These are phyloP conservation scores for Poeciliopsis presidionis DNA, from an alignment of 2,797 vertebrate genomes.

Conservation along the genomic window DNA sequence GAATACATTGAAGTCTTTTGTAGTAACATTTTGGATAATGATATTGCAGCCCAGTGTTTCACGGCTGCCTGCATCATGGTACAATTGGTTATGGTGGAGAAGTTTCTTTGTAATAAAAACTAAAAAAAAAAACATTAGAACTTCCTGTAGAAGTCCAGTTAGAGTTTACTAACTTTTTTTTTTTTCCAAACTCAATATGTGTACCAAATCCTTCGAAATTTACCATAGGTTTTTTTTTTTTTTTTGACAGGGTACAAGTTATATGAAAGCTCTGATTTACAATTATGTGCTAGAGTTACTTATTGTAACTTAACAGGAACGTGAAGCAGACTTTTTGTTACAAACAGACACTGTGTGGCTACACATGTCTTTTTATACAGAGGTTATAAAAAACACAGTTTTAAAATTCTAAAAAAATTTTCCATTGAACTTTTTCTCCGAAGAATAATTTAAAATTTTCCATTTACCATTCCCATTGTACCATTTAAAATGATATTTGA, in stretches of 20 bases:
- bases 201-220: background rate
- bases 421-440: background rate
- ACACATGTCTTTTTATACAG: background rate
- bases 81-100: background rate
- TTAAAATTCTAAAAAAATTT: background rate
- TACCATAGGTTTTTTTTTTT: too few relatives aligned
- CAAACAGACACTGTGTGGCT: background rate
- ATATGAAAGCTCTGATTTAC: background rate
- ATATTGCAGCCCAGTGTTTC: background rate
- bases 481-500: background rate
- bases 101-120: background rate
- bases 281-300: background rate
- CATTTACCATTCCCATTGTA: background rate
- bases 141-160: background rate
- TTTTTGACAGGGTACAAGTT: background rate
- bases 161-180: background rate
- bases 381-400: background rate
- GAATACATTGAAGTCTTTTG: background rate
- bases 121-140: background rate
- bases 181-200: background rate
- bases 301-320: background rate
- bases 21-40: too few relatives aligned
- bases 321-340: background rate
- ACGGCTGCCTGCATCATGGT: background rate
- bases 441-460: background rate